Evolutionary conservation across 2,888 invertebrate genomes (phyloP).

Genomic region (Labia minor): DNA sequence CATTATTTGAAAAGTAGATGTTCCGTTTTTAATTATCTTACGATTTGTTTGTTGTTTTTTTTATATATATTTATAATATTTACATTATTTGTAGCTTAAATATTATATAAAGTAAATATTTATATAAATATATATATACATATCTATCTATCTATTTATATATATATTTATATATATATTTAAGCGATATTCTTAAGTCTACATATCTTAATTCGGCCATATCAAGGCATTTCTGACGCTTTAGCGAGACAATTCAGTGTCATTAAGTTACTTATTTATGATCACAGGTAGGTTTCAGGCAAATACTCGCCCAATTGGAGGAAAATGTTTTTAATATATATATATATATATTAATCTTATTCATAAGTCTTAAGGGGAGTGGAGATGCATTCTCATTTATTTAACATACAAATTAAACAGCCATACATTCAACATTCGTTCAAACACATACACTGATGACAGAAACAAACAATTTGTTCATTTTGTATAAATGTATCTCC

Average conservation of each 20-base stretch:
- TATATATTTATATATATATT: not conserved
- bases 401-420: not conserved
- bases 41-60: too few species aligned
- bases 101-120: not conserved
- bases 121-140: not conserved
- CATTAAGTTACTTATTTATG: not conserved
- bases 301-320: not conserved
- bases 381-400: not conserved
- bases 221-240: not conserved
- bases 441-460: not conserved
- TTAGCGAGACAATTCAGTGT: not conserved
- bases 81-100: not conserved
- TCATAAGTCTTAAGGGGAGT: not conserved
- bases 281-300: not conserved
- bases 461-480: not conserved
- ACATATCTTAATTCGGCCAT: not conserved
- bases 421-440: not conserved
- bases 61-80: slow-evolving; percentile 1
- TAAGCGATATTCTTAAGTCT: not conserved
- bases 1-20: too few species aligned
- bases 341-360: not conserved
- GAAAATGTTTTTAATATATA: too few species aligned
- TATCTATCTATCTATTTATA: not conserved
- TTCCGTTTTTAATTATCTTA: too few species aligned
- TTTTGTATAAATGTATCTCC: too few species aligned